Percentiles rank a stretch among this genome's conserved stretches.
phyloP scores from a whole-genome alignment of 1,140 invertebrate genomes.

The Panulirus ornatus region DNA sequence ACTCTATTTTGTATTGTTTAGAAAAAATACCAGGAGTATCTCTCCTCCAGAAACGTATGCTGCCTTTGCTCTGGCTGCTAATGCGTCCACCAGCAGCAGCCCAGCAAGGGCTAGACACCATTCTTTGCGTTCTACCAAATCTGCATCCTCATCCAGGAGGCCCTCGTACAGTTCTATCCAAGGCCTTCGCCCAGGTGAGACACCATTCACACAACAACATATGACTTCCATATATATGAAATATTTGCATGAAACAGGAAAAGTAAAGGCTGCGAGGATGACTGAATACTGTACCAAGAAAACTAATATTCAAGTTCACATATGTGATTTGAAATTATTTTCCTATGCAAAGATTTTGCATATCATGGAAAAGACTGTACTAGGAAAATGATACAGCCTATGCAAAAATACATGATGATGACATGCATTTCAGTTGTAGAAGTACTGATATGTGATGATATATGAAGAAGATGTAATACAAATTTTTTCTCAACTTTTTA shows the following conservation, averaged over 20 bases:
- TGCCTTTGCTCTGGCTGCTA: conserved; percentile 64
- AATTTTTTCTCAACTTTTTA: no score
- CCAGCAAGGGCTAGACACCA: conserved; percentile 48
- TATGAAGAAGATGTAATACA: no score
- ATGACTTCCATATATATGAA: background rate
- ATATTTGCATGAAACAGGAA: conserved; percentile 4
- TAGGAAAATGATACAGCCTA: no score
- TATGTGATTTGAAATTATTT: background rate
- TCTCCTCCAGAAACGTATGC: conserved; percentile 62
- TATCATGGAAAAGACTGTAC: no score
- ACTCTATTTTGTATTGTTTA: conserved; percentile 1
- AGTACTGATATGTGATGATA: no score
- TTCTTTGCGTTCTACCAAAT: conserved; percentile 44
- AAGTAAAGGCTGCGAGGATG: background rate
- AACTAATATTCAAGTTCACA: background rate
- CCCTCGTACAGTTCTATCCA: conserved; percentile 65
- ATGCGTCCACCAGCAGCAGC: conserved; percentile 57
- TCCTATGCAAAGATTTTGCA: background rate
- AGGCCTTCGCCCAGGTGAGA: conserved; percentile 43
- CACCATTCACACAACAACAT: background rate
- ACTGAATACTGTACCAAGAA: background rate
- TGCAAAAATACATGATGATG: no score
- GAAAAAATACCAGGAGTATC: background rate
- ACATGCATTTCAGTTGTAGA: no score
- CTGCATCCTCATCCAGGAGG: conserved; percentile 54